These are phyloP conservation scores for Lepidotrigona ventralis DNA, from an alignment of 1,140 invertebrate genomes.

Conservation along the genomic window DNA sequence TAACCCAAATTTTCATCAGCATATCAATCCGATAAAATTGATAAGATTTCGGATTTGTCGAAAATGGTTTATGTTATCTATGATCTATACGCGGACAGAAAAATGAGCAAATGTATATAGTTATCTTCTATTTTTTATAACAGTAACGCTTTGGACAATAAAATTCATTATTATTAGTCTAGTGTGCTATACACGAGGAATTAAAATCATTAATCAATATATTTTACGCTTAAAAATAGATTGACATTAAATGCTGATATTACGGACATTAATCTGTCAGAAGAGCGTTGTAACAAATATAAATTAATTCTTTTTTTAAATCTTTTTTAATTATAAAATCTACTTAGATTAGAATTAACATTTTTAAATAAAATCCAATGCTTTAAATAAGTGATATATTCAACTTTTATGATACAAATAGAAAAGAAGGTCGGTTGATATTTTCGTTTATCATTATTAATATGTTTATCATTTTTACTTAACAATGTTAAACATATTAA, in stretches of 20 bases:
- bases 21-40: conserved; percentile 38
- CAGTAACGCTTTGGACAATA: neutral
- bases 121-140: neutral
- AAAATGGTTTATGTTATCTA: conserved; percentile 1
- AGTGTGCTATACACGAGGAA: too few relatives aligned
- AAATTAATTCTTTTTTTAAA: too few relatives aligned
- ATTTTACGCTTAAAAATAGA: neutral
- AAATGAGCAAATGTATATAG: neutral
- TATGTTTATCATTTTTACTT: neutral
- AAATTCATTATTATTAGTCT: neutral
- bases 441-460: neutral
- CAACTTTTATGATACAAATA: too few relatives aligned
- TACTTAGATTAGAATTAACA: neutral
- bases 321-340: neutral
- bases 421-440: neutral
- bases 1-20: conserved; percentile 31
- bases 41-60: conserved; percentile 34
- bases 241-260: neutral
- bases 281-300: neutral
- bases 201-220: neutral
- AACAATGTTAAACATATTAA: neutral
- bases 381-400: too few relatives aligned
- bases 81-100: neutral
- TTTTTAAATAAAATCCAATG: too few relatives aligned
- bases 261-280: neutral